Evolutionary conservation across 2,797 vertebrate species (phyloP).

Genomic region (Coregonus suidteri): DNA sequence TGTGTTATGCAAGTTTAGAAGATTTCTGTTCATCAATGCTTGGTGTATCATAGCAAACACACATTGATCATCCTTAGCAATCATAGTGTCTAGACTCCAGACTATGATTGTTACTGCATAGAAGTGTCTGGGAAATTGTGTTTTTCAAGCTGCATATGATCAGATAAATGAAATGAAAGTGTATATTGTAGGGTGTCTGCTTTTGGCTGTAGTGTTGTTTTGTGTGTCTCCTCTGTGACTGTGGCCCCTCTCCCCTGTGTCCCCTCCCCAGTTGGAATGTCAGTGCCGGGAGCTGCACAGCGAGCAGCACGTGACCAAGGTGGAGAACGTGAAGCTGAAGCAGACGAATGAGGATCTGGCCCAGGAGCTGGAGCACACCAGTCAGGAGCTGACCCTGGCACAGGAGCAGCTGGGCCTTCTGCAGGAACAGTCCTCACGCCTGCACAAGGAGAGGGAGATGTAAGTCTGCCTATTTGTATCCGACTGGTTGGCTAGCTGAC

Average conservation of each 20-base stretch:
- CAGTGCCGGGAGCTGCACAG: conserved; percentile 84
- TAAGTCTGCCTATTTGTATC: conserved; percentile 63
- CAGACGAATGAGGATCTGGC: conserved; percentile 85
- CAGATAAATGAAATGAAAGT: too few relatives aligned
- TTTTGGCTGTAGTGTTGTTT: not conserved
- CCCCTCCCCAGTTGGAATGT: conserved; percentile 77
- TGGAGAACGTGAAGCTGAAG: conserved; percentile 88
- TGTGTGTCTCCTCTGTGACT: not conserved
- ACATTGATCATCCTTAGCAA: too few relatives aligned
- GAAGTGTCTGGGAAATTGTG: too few relatives aligned
- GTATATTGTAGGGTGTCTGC: too few relatives aligned
- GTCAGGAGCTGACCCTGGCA: conserved; percentile 76
- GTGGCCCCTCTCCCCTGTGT: not conserved
- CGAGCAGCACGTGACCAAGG: conserved; percentile 83
- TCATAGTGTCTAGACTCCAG: too few relatives aligned
- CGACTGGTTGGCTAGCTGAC: not conserved
- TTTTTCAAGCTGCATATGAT: too few relatives aligned
- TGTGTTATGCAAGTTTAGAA: too few relatives aligned
- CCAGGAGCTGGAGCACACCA: conserved; percentile 80
- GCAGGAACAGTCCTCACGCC: conserved; percentile 79
- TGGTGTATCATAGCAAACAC: not conserved
- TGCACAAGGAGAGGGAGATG: conserved; percentile 90
- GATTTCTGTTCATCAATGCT: too few relatives aligned
- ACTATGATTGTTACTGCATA: too few relatives aligned
- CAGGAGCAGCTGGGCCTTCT: conserved; percentile 85